Conservation (phyloP, 2,113 vertebrate species). For the Vulpes ferrilata region DNA sequence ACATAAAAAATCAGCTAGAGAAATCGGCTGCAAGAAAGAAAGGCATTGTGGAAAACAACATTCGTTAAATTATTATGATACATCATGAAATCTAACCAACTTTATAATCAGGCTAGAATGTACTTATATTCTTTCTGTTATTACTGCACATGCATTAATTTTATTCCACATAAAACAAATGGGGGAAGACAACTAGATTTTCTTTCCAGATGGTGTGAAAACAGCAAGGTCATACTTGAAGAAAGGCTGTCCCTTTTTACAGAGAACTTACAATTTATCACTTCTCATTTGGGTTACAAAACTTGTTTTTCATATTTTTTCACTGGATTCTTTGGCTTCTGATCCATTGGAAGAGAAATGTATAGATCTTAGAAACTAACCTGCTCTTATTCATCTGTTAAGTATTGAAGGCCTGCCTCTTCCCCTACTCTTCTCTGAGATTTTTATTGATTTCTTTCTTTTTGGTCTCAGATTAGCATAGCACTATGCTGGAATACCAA, state of each 20-base stretch:
- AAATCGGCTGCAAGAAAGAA: slow-evolving; percentile 46
- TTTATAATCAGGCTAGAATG: slow-evolving; percentile 69
- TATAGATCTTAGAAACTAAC: background rate
- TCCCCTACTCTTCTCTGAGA: background rate
- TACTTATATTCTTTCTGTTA: slow-evolving; percentile 64
- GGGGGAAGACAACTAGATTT: slow-evolving; percentile 75
- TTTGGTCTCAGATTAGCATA: slow-evolving; percentile 20
- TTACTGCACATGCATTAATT: slow-evolving; percentile 71
- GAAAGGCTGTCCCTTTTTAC: slow-evolving; percentile 60
- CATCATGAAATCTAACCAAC: slow-evolving; percentile 61
- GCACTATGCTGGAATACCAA: slow-evolving; percentile 53
- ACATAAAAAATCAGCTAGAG: slow-evolving; percentile 42
- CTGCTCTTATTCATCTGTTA: background rate
- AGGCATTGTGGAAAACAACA: slow-evolving; percentile 22
- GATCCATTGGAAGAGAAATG: slow-evolving; percentile 31
- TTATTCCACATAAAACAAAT: slow-evolving; percentile 75
- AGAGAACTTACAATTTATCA: slow-evolving; percentile 72
- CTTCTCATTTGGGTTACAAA: slow-evolving; percentile 69
- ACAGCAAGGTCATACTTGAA: slow-evolving; percentile 72
- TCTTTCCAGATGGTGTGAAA: slow-evolving; percentile 82
- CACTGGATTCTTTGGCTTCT: slow-evolving; percentile 17
- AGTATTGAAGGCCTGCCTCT: background rate
- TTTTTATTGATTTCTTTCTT: slow-evolving; percentile 55
- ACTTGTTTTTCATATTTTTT: slow-evolving; percentile 49
- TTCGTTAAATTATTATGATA: slow-evolving; percentile 63